Evolutionary conservation across 2,888 invertebrate species (phyloP).

Genomic region (Lingula anatina): DNA sequence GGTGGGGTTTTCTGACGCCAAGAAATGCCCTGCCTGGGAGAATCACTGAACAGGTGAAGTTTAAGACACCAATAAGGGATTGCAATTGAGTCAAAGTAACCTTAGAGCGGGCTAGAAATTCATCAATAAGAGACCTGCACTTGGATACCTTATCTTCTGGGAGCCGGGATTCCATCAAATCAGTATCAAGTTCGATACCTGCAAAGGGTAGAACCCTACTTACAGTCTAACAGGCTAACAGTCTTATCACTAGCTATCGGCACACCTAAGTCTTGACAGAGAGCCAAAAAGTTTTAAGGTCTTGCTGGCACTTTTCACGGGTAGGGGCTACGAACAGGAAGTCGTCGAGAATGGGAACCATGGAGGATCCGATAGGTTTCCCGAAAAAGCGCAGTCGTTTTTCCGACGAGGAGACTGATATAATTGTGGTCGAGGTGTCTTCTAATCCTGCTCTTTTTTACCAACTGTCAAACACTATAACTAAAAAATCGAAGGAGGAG

Average conservation of each 20-base stretch:
- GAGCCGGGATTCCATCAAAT: not conserved
- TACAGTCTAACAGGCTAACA: not conserved
- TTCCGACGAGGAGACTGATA: conserved; percentile 8
- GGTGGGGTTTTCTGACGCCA: not conserved
- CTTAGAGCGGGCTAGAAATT: not conserved
- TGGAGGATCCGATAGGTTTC: too few species aligned
- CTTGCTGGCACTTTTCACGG: not conserved
- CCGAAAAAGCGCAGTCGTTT: conserved; percentile 5
- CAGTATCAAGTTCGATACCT: too few species aligned
- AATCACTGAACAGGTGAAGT: conserved; percentile 5
- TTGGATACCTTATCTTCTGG: too few species aligned
- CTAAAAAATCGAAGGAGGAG: conserved; percentile 9
- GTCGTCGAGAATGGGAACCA: too few species aligned
- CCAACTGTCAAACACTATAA: too few species aligned
- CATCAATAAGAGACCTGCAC: too few species aligned
- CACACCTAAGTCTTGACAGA: too few species aligned
- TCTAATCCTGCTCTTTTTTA: too few species aligned
- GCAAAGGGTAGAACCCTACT: not conserved
- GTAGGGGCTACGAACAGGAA: conserved; percentile 1
- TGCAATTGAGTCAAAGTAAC: not conserved
- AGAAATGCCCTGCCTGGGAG: conserved; percentile 3
- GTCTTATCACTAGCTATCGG: not conserved
- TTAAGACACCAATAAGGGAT: conserved; percentile 2
- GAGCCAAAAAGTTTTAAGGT: not conserved
- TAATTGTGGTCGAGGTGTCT: too few species aligned